A percentile compares a stretch with the other conserved stretches of the same genome.
Evolutionary conservation across 2,888 invertebrate genomes (phyloP).

Genomic region (Dicyrtomina minuta): DNA sequence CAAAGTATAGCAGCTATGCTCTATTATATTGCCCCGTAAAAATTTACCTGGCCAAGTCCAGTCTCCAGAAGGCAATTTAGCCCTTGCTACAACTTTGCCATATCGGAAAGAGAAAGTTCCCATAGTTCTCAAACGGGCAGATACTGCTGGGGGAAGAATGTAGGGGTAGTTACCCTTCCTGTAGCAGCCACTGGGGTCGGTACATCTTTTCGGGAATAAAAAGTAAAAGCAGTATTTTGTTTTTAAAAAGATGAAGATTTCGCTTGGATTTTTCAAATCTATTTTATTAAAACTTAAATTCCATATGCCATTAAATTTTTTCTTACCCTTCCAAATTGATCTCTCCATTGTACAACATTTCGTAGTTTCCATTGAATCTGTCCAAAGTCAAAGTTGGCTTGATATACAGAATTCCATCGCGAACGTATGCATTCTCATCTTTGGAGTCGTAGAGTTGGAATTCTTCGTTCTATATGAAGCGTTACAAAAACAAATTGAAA

Average conservation of each 20-base stretch:
- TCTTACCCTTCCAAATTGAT: conserved; percentile 34
- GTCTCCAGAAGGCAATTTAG: conserved; percentile 56
- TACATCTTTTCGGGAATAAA: conserved; percentile 35
- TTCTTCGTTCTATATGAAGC: conserved; percentile 42
- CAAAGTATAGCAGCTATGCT: neutral
- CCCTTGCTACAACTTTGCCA: conserved; percentile 56
- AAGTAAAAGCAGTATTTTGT: conserved; percentile 1
- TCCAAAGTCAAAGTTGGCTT: conserved; percentile 55
- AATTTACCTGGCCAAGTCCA: conserved; percentile 54
- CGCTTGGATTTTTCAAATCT: neutral
- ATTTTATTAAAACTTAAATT: neutral
- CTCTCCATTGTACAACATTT: conserved; percentile 54
- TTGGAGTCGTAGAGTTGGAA: conserved; percentile 46
- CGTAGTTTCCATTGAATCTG: conserved; percentile 54
- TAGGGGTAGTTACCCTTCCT: conserved; percentile 43
- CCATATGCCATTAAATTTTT: too few species aligned
- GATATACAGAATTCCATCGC: conserved; percentile 56
- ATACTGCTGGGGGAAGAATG: conserved; percentile 55
- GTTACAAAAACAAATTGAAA: neutral
- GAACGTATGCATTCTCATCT: conserved; percentile 54
- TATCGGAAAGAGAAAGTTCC: conserved; percentile 56
- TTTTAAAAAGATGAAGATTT: neutral
- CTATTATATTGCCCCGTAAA: too few species aligned
- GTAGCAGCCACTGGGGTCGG: conserved; percentile 34
- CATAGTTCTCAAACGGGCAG: conserved; percentile 55